A percentile compares a stretch with the other conserved stretches of the same genome.
phyloP scores from a whole-genome alignment of 2,113 vertebrate species.

The Nymphicus hollandicus region DNA sequence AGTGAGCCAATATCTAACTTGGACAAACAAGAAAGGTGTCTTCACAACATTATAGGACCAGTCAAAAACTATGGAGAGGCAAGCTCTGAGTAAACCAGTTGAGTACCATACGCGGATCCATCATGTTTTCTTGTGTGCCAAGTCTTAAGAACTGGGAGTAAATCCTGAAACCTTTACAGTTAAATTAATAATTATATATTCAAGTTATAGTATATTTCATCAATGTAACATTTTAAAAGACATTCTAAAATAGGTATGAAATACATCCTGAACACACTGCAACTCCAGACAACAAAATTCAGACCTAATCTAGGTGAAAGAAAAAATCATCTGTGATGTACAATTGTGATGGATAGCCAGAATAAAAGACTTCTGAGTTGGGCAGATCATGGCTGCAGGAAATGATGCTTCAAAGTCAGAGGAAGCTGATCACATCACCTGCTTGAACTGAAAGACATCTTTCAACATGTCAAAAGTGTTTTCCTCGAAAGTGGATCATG shows the following conservation, averaged over 20 bases:
- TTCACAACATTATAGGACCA: neutral
- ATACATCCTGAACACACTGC: neutral
- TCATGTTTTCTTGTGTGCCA: neutral
- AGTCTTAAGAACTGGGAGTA: neutral
- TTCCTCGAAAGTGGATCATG: neutral
- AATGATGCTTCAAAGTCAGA: conserved; percentile 12
- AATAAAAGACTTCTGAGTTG: neutral
- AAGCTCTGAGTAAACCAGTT: neutral
- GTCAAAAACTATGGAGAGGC: neutral
- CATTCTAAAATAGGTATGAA: neutral
- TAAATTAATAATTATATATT: neutral
- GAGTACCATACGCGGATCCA: accelerated
- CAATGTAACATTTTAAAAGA: neutral
- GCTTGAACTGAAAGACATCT: neutral
- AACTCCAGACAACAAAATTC: neutral
- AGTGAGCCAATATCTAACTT: neutral
- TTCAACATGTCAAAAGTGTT: neutral
- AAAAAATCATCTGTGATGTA: neutral
- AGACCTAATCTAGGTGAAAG: neutral
- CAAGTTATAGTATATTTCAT: neutral
- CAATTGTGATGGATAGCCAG: neutral
- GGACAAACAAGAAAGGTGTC: neutral
- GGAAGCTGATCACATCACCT: neutral
- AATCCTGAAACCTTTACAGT: neutral
- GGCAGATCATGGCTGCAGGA: neutral